Conservation (phyloP, 1,140 invertebrate genomes). For the Drosophila erecta region DNA sequence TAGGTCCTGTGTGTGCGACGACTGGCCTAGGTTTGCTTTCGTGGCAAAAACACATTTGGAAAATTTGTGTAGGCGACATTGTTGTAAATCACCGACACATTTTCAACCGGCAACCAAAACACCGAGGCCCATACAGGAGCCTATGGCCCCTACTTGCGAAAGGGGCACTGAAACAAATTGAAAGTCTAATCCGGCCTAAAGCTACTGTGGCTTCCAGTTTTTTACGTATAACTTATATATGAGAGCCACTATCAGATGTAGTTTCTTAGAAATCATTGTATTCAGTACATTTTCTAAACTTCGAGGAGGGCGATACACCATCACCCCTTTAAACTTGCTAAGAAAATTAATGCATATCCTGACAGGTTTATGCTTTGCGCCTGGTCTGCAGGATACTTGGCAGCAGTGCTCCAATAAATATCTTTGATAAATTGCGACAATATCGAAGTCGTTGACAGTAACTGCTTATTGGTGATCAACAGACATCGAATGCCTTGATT, state of each 20-base stretch:
- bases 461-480: too few relatives aligned
- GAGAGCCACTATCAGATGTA: background rate
- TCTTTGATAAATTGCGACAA: too few relatives aligned
- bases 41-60: constrained; percentile 81
- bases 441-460: too few relatives aligned
- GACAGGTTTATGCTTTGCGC: too few relatives aligned
- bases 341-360: too few relatives aligned
- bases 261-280: too few relatives aligned
- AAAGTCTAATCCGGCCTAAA: background rate
- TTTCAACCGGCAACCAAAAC: constrained; percentile 60
- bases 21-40: constrained; percentile 61
- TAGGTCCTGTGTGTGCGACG: constrained; percentile 9
- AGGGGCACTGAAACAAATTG: constrained; percentile 23
- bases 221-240: background rate
- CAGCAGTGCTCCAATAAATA: too few relatives aligned
- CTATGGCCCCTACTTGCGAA: constrained; percentile 13
- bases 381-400: too few relatives aligned
- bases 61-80: constrained; percentile 82
- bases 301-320: too few relatives aligned
- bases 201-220: background rate
- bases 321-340: too few relatives aligned
- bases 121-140: constrained; percentile 20
- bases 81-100: constrained; percentile 81
- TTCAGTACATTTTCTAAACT: background rate
- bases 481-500: too few relatives aligned